phyloP scores from a whole-genome alignment of 2,797 vertebrate genomes.

The Philypnodon macrostomus region DNA sequence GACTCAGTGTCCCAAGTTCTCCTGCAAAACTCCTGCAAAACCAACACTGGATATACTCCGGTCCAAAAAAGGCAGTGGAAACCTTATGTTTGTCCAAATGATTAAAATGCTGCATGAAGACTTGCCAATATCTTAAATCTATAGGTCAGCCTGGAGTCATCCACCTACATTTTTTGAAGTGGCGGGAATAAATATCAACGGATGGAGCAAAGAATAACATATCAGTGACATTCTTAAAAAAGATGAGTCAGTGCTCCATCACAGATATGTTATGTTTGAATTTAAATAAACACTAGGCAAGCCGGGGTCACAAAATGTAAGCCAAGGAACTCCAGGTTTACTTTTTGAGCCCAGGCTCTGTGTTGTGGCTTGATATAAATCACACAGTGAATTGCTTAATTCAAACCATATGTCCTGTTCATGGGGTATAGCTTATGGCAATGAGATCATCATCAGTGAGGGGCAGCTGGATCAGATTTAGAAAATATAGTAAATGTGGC shows the following conservation, averaged over 20 bases:
- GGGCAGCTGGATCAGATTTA: conserved; percentile 39
- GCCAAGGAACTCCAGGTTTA: conserved; percentile 3
- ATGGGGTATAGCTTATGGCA: conserved; percentile 28
- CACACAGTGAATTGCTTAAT: conserved; percentile 43
- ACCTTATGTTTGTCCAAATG: not conserved
- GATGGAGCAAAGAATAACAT: conserved; percentile 3
- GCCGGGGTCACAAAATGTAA: conserved; percentile 7
- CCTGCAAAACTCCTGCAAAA: conserved; percentile 1
- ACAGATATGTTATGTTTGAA: conserved; percentile 4
- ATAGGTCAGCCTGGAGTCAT: not conserved
- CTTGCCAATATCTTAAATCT: not conserved
- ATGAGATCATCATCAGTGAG: conserved; percentile 50
- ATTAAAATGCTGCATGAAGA: not conserved
- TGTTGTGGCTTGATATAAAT: conserved; percentile 49
- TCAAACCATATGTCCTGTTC: conserved; percentile 55
- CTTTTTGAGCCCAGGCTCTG: conserved; percentile 4
- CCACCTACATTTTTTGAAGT: not conserved
- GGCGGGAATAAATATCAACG: conserved; percentile 5
- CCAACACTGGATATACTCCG: not conserved
- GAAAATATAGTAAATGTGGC: conserved; percentile 23
- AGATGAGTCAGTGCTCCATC: not conserved
- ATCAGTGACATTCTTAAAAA: conserved; percentile 4
- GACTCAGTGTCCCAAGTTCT: not conserved
- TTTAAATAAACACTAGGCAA: conserved; percentile 15
- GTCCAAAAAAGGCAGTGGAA: conserved; percentile 3